A percentile compares a stretch with the other conserved stretches of the same genome.
These are phyloP conservation scores for Campaea margaritaria DNA, from an alignment of 2,888 invertebrate genomes.

Conservation along the genomic window DNA sequence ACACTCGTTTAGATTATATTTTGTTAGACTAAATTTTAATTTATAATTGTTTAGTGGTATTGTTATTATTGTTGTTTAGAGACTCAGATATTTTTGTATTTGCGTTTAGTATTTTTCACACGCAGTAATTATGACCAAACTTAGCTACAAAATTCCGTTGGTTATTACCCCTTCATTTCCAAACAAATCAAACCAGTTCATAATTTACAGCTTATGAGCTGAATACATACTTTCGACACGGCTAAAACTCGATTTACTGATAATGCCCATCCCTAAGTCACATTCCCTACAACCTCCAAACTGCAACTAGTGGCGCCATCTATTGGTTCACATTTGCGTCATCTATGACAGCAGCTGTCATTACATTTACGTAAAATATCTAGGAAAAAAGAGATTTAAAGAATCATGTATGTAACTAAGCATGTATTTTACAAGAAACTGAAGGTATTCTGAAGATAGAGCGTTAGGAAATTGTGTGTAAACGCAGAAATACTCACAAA, in stretches of 20 bases:
- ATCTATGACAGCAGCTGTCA: constrained; percentile 46
- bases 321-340: constrained; percentile 39
- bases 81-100: too few relatives aligned
- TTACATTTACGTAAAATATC: constrained; percentile 33
- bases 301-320: constrained; percentile 61
- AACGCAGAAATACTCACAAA: constrained; percentile 57
- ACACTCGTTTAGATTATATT: too few relatives aligned
- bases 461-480: constrained; percentile 18
- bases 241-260: background rate
- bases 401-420: background rate
- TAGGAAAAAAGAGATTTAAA: background rate
- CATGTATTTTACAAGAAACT: constrained; percentile 2
- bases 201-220: too few relatives aligned
- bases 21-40: too few relatives aligned
- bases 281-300: constrained; percentile 10
- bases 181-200: too few relatives aligned
- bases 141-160: too few relatives aligned
- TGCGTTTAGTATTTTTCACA: too few relatives aligned
- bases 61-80: too few relatives aligned
- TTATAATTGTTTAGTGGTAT: too few relatives aligned
- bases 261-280: constrained; percentile 12
- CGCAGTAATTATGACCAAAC: too few relatives aligned
- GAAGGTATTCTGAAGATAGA: background rate
- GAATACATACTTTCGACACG: background rate
- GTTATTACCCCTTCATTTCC: too few relatives aligned